Evolutionary conservation across 2,888 invertebrate genomes (phyloP).

Genomic region (Euphydryas editha): DNA sequence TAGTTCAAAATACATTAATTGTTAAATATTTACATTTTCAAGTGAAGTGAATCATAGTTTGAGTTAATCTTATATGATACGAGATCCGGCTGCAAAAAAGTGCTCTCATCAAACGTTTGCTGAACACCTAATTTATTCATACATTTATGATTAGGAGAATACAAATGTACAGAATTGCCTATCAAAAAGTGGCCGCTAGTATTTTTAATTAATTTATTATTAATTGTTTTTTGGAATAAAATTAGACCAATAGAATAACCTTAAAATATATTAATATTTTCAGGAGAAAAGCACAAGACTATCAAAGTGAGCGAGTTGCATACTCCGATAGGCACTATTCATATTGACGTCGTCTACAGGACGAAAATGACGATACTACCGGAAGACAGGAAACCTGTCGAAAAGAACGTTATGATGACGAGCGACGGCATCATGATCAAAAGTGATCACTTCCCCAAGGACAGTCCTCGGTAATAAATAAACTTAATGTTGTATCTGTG

Average conservation of each 20-base stretch:
- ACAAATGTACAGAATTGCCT: no score
- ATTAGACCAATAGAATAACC: no score
- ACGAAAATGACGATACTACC: slow-evolving; percentile 96
- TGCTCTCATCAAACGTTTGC: no score
- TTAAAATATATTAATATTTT: background rate
- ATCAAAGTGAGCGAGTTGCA: slow-evolving; percentile 93
- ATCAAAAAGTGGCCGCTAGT: no score
- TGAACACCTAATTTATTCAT: no score
- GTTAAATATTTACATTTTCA: slow-evolving; percentile 33
- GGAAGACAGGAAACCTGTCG: slow-evolving; percentile 86
- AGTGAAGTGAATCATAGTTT: background rate
- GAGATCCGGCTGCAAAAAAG: no score
- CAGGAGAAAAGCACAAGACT: slow-evolving; percentile 91
- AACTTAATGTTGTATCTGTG: background rate
- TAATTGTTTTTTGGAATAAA: no score
- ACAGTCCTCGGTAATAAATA: slow-evolving; percentile 76
- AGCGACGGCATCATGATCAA: slow-evolving; percentile 90
- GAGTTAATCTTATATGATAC: background rate
- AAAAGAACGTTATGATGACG: slow-evolving; percentile 47
- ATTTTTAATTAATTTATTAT: no score
- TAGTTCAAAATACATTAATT: background rate
- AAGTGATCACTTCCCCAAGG: slow-evolving; percentile 93
- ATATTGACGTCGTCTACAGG: slow-evolving; percentile 92
- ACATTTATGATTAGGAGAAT: no score
- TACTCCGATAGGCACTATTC: slow-evolving; percentile 93